Base-by-base conservation (phyloP, 2,113 vertebrate genomes). In the Lophius piscatorius region DNA sequence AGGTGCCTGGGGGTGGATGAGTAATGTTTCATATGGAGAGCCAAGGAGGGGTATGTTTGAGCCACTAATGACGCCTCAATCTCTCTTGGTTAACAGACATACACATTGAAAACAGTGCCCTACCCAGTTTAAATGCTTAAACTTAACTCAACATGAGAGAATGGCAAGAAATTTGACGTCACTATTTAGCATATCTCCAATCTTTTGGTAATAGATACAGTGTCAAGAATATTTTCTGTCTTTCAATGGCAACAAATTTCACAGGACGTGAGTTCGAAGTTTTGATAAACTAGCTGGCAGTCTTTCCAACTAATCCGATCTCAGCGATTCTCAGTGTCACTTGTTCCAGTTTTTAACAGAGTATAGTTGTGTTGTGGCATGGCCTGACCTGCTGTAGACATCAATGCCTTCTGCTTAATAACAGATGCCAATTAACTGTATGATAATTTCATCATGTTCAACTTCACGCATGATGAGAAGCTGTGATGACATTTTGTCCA, bases 1-100 rank as follows among this genome's bases (percentile, higher is more conserved):
- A 76, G 79, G 79, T 67, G 69, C 71, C 79, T 3, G 63, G 57
- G 74, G 81, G 71, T 67, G 81, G 79, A 80, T 90, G 88, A 88
- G 69, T 85, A 85, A 11, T 71, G 73, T 77, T 88, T 80, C 56
- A 31, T 48, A 56, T 56, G 31, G 51, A 48, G 49, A 60, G 62
- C 49, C 46, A 38, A 54, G 60, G 28, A 41, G 28, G 34, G 49
- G 34, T 60, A 48, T 49, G 63, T 39, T 58, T 59, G 49, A 28
- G 66, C 49, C 51, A 57, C 48, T 74, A 44, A 72, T 75, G 36
- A 71, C 46, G 70, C 26, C 28, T 58, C 47, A 16, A 51, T 65
- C 52, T 34, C 42, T 42, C 21, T 39, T 50, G 12, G 24, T 29
- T 7, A 16, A 21, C 23, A 33, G 10, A 39, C 13, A 2, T 16